Evolutionary conservation across 2,888 invertebrate genomes (phyloP).

Genomic region (Tipula vernalis): DNA sequence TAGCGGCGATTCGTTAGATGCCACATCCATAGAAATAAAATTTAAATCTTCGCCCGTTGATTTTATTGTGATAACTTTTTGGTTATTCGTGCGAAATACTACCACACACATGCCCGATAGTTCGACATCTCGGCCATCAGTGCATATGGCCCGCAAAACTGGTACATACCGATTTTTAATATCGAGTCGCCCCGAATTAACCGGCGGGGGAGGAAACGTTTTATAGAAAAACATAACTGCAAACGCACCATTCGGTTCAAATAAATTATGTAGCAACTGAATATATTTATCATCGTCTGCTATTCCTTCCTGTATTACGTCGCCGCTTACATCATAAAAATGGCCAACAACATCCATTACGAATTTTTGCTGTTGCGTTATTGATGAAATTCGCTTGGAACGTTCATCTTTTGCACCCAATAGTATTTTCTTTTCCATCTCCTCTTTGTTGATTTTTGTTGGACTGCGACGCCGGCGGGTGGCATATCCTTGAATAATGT

Average conservation of each 20-base stretch:
- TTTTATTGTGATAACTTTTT: slow-evolving; percentile 45
- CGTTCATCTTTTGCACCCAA: slow-evolving; percentile 23
- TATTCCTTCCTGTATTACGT: slow-evolving; percentile 53
- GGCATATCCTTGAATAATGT: slow-evolving; percentile 25
- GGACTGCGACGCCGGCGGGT: slow-evolving; percentile 23
- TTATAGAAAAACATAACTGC: slow-evolving; percentile 56
- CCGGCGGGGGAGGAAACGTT: slow-evolving; percentile 46
- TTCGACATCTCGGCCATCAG: slow-evolving; percentile 43
- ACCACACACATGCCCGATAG: slow-evolving; percentile 54
- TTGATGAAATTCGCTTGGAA: slow-evolving; percentile 23
- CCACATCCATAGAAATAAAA: slow-evolving; percentile 26
- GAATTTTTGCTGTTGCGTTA: slow-evolving; percentile 42
- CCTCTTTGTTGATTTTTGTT: slow-evolving; percentile 25
- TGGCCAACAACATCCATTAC: slow-evolving; percentile 53
- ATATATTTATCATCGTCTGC: slow-evolving; percentile 52
- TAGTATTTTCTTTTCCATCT: slow-evolving; percentile 20
- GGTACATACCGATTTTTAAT: slow-evolving; percentile 24
- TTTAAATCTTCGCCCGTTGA: slow-evolving; percentile 39
- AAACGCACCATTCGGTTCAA: slow-evolving; percentile 45
- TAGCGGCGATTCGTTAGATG: slow-evolving; percentile 24
- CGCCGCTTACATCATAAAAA: slow-evolving; percentile 55
- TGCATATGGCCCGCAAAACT: slow-evolving; percentile 47
- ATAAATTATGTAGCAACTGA: slow-evolving; percentile 46
- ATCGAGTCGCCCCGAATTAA: slow-evolving; percentile 30
- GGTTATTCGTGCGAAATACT: slow-evolving; percentile 50